Base-by-base conservation (phyloP, 2,113 vertebrate species). In the Hemichromis elongatus region DNA sequence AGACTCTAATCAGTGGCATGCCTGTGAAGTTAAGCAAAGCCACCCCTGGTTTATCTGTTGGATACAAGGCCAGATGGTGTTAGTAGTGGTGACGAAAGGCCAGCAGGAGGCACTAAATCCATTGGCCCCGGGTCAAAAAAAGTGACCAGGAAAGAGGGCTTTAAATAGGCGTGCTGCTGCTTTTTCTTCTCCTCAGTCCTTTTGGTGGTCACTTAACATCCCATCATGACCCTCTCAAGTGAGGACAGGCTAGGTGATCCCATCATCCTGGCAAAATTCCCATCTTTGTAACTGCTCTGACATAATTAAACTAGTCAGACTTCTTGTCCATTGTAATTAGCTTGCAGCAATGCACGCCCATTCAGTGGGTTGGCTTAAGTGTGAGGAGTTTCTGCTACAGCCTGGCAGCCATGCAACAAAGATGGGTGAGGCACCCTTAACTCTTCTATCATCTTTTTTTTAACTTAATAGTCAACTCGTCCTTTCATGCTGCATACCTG, bases 31-130 rank as follows among this genome's bases (percentile, higher is more conserved):
- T 87, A 81, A 86, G 79, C 5, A 28, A 89, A 68, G 68, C 90
- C 77, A 66, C 88, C 85, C 77, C 56, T 56, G 84, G 75, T 92
- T 93, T 90, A 90, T 89, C 91, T 92, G 84, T 86, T 79, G 86
- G 86, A 83, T 3, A 73, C 70, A 24, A 37, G 84, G 90, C 77
- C 90, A 94, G 92, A 92, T 90, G 92, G 92, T 85, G 88, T 92
- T 61, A 87, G 81, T 80, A 90, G 83, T 84, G 89, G 90, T 90
- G 89, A 92, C 26, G 35, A 92, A 89, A 88, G 85, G 89, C 93
- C 88, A 81, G 88, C 92, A 92, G 91, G 92, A 90, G 89, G 90
- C 90, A 89, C 91, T 90, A 88, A 92, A 82, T 89, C 84, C 57
- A 75, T 86, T 92, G 89, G 89, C 89, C 85, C 70, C 57, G 13